phyloP scores from a whole-genome alignment of 2,888 invertebrate species.

The Eulithis prunata region DNA sequence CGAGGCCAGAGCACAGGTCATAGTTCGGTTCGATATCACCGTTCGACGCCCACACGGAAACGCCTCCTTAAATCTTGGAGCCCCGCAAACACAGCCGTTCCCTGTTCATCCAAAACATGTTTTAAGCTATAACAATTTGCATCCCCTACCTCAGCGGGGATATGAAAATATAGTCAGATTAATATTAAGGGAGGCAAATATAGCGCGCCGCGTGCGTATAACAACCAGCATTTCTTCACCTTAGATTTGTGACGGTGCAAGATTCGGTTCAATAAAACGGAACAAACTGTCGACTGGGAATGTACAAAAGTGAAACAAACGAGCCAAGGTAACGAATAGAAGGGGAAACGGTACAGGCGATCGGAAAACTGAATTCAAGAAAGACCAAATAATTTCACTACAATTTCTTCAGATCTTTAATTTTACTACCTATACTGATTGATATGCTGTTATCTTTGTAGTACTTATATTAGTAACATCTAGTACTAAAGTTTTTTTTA shows the following conservation, averaged over 20 bases:
- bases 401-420: too few relatives aligned
- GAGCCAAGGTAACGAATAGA: slow-evolving; percentile 56
- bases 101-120: slow-evolving; percentile 26
- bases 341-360: slow-evolving; percentile 43
- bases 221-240: slow-evolving; percentile 61
- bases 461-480: too few relatives aligned
- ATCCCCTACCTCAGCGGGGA: slow-evolving; percentile 62
- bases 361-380: slow-evolving; percentile 26
- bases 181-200: slow-evolving; percentile 59
- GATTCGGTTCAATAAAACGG: slow-evolving; percentile 60
- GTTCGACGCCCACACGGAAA: slow-evolving; percentile 11
- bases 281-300: slow-evolving; percentile 60
- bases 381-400: too few relatives aligned
- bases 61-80: slow-evolving; percentile 10
- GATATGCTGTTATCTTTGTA: too few relatives aligned
- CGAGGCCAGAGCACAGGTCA: slow-evolving; percentile 24
- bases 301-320: slow-evolving; percentile 62
- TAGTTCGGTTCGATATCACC: slow-evolving; percentile 22
- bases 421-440: too few relatives aligned
- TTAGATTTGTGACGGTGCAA: slow-evolving; percentile 60
- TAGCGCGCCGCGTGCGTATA: slow-evolving; percentile 58
- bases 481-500: too few relatives aligned
- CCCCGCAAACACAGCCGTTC: slow-evolving; percentile 5
- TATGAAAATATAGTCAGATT: slow-evolving; percentile 73
- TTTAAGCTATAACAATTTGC: slow-evolving; percentile 43